These are phyloP conservation scores for Nomada ruficornis DNA, from an alignment of 2,888 invertebrate genomes.

Conservation along the genomic window DNA sequence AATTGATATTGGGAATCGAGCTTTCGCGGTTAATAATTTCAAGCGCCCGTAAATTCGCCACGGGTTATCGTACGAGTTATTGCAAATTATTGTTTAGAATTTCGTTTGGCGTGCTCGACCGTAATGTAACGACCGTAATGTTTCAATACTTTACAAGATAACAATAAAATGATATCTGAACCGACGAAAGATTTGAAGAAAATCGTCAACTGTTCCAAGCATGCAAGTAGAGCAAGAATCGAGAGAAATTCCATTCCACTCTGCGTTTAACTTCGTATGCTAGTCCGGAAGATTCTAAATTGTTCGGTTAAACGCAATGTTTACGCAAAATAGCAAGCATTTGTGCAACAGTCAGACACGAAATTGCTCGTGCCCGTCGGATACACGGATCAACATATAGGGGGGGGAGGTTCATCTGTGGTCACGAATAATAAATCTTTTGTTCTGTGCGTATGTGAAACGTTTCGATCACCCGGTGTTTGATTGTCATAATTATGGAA, in stretches of 20 bases:
- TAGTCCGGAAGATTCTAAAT: conserved; percentile 16
- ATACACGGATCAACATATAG: neutral
- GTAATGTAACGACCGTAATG: too few relatives aligned
- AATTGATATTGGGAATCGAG: conserved; percentile 29
- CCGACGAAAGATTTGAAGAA: too few relatives aligned
- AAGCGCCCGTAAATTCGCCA: conserved; percentile 4
- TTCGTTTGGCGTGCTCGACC: too few relatives aligned
- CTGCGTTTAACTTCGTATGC: neutral
- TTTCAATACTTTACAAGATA: too few relatives aligned
- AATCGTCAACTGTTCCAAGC: too few relatives aligned
- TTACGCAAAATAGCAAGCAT: conserved; percentile 69
- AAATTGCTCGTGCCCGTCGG: conserved; percentile 33
- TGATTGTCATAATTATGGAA: too few relatives aligned
- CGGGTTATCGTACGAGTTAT: neutral
- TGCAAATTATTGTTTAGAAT: too few relatives aligned
- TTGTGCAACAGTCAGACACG: conserved; percentile 65
- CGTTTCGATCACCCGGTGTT: too few relatives aligned
- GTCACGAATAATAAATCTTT: too few relatives aligned
- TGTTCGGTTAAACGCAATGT: conserved; percentile 66
- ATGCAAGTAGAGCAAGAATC: neutral
- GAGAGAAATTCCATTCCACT: neutral
- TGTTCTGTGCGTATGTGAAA: too few relatives aligned
- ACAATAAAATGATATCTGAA: too few relatives aligned
- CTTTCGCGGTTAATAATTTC: conserved; percentile 6
- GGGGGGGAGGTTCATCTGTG: too few relatives aligned